phyloP scores from a whole-genome alignment of 2,888 invertebrate species.

The Gymnocheta viridis region DNA sequence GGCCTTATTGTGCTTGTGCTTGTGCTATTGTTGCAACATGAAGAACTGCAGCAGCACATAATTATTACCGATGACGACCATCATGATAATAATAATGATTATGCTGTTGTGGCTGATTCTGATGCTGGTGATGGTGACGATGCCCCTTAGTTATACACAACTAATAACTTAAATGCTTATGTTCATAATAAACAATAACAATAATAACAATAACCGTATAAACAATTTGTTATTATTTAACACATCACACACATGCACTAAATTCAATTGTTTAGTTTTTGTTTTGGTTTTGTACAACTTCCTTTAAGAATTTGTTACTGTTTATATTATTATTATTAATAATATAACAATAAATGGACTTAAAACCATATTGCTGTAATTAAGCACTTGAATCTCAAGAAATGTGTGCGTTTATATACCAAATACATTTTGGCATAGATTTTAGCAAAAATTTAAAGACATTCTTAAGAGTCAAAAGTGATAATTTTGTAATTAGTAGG shows the following conservation, averaged over 20 bases:
- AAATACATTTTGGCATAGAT: too few species aligned
- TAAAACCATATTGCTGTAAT: constrained; percentile 10
- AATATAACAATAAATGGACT: constrained; percentile 20
- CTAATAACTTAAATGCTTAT: constrained; percentile 59
- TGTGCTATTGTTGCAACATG: constrained; percentile 27
- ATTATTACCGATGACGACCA: constrained; percentile 55
- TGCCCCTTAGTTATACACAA: constrained; percentile 52
- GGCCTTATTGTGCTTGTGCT: constrained; percentile 28
- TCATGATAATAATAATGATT: constrained; percentile 55
- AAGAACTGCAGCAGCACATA: constrained; percentile 34
- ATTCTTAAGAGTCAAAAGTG: too few species aligned
- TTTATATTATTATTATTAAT: constrained; percentile 27
- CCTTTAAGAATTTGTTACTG: constrained; percentile 38
- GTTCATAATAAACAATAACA: constrained; percentile 57
- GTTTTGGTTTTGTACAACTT: constrained; percentile 9
- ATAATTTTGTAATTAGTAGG: too few species aligned
- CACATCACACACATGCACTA: constrained; percentile 18
- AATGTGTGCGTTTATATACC: neutral
- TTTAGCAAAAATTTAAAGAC: too few species aligned
- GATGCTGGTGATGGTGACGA: constrained; percentile 28
- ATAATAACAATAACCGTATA: constrained; percentile 50
- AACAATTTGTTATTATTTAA: constrained; percentile 63
- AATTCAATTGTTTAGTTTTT: neutral
- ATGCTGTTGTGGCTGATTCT: constrained; percentile 28
- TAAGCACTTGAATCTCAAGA: constrained; percentile 13